Evolutionary conservation across 2,888 invertebrate species (phyloP), one percentile per base, ranked within the genome.

Genomic region (Tethea ocularis): DNA sequence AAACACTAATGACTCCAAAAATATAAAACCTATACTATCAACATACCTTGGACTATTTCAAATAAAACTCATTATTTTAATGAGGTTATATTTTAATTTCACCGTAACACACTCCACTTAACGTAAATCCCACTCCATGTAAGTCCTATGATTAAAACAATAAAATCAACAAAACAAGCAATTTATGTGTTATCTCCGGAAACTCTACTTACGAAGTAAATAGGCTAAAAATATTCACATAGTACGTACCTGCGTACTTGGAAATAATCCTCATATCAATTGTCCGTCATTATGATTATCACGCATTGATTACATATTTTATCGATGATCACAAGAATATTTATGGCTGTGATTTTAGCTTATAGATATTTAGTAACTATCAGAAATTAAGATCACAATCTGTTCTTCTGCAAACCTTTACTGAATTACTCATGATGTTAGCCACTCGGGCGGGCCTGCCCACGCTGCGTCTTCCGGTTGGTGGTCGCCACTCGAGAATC

Each of bases 291-390:
- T 71, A 60, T 61, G 67, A 70, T 83, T 33, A 83, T 74, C 77
- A 54, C 60, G 59, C 22, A 63, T 62, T 72, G 78, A 83, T 82
- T 79, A 81, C 54, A 59, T 56, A 61, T 66, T 46, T 77, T 83
- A 83, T 83, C 80, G 61, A 58, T 61, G 62, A 74, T 75, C 69
- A 61, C 59, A n/a, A 67, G 11, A 78, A 79, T 72, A 69, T 75
- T 75, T 67, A 71, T 73, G 71, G 60, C 71, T 72, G 70, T 82
- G 81, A 80, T 82, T 83, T 81, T 52, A 56, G 54, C 15, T 60
- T 63, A 58, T 63, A 62, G 61, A 64, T n/a, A n/a, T n/a, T n/a
- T n/a, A 55, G 61, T 60, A 20, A 54, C 67, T 71, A 78, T 73
- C 68, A 59, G 38, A 58, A 56, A 56, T 59, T 51, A 53, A 63